Evolutionary conservation across 37 sponge, comb jelly and placozoan species (phyloP).

Genomic region (Spongia lamella): DNA sequence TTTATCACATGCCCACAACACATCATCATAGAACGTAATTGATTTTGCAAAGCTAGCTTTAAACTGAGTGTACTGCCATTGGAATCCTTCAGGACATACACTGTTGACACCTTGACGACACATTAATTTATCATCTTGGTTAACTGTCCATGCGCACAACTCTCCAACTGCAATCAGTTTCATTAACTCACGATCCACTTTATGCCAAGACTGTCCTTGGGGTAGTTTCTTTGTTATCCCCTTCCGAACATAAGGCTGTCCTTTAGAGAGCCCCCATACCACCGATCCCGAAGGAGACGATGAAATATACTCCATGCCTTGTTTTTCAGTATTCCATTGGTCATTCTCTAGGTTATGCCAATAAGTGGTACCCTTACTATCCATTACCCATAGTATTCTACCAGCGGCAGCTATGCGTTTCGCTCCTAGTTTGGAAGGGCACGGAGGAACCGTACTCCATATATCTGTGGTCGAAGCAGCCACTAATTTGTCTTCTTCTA

Average conservation of each 20-base stretch:
- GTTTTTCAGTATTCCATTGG: conserved; percentile 49
- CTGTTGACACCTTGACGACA: conserved; percentile 52
- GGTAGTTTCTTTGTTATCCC: conserved; percentile 47
- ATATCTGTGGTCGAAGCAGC: conserved; percentile 24
- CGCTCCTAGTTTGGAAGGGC: too few species aligned
- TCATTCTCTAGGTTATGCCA: conserved; percentile 24
- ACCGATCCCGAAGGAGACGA: conserved; percentile 54
- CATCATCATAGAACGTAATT: conserved; percentile 31
- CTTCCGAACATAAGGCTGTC: conserved; percentile 45
- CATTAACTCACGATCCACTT: conserved; percentile 32
- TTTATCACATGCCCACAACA: conserved; percentile 43
- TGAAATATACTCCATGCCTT: conserved; percentile 32
- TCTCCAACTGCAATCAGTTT: conserved; percentile 52
- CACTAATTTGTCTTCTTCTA: too few species aligned
- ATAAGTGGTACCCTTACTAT: conserved; percentile 23
- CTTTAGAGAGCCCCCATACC: conserved; percentile 58
- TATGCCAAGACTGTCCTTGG: conserved; percentile 47
- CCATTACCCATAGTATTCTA: conserved; percentile 48
- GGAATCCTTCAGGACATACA: conserved; percentile 37
- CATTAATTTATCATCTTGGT: conserved; percentile 45
- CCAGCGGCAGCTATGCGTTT: conserved; percentile 5
- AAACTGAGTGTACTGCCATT: conserved; percentile 48
- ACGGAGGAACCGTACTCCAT: conserved; percentile 38
- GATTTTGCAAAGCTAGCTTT: conserved; percentile 14
- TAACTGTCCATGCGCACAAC: conserved; percentile 50